Conservation (phyloP, 2,888 invertebrate species). For the Hoplodrina ambigua region DNA sequence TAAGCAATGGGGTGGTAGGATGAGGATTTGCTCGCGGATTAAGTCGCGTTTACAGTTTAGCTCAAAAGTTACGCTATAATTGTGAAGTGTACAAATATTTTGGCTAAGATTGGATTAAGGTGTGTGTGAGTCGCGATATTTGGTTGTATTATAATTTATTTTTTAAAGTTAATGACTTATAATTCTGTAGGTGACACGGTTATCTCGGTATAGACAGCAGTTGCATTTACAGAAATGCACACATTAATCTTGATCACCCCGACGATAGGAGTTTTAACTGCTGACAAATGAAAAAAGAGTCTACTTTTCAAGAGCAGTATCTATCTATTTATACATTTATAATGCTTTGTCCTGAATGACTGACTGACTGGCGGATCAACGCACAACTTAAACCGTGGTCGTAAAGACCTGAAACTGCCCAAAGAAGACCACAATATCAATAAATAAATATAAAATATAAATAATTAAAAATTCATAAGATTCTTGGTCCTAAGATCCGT, state of each 20-base stretch:
- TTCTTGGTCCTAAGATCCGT: not conserved
- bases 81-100: conserved; percentile 65
- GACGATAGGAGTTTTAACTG: no score
- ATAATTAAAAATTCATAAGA: no score
- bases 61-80: conserved; percentile 66
- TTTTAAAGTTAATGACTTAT: not conserved
- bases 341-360: no score
- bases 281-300: no score
- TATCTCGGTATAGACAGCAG: not conserved
- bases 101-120: conserved; percentile 60
- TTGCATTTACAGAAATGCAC: not conserved
- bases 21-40: conserved; percentile 63
- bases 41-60: conserved; percentile 71
- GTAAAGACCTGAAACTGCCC: no score
- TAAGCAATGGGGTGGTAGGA: conserved; percentile 28
- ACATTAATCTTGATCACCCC: not conserved
- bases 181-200: not conserved
- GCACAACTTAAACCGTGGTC: no score
- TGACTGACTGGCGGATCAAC: no score
- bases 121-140: conserved; percentile 39
- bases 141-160: not conserved
- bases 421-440: no score
- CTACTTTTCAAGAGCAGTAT: no score
- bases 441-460: no score
- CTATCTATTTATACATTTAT: no score